phyloP scores from a whole-genome alignment of 2,113 vertebrate genomes.

The Alligator mississippiensis region DNA sequence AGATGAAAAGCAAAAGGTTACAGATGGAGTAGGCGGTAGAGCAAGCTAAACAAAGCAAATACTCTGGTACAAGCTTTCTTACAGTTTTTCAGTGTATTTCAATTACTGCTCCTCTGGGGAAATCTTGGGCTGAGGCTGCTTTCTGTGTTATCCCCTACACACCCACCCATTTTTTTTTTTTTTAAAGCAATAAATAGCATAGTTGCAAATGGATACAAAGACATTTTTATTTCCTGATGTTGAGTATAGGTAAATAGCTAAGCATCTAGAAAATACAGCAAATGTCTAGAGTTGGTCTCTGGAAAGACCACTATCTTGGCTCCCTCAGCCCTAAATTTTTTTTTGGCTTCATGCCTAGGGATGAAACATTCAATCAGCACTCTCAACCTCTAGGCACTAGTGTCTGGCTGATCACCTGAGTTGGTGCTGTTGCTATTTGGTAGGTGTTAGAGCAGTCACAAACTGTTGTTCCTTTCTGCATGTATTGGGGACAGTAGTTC shows the following conservation, averaged over 20 bases:
- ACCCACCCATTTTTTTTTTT: too few relatives aligned
- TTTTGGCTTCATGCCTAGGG: neutral
- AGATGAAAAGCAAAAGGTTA: neutral
- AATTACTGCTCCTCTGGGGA: neutral
- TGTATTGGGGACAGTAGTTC: neutral
- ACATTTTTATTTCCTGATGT: neutral
- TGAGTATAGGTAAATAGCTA: rapidly evolving
- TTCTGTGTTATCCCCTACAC: neutral
- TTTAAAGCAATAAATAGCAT: neutral
- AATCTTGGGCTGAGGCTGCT: neutral
- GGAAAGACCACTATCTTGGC: neutral
- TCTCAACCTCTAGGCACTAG: neutral
- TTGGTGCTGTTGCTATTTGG: neutral
- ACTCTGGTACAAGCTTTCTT: neutral
- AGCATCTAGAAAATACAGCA: neutral
- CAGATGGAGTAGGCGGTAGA: neutral
- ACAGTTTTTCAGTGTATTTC: neutral
- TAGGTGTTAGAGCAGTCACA: neutral
- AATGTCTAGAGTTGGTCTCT: neutral
- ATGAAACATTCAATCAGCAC: neutral
- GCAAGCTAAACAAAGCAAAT: neutral
- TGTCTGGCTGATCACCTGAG: rapidly evolving
- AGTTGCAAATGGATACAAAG: neutral
- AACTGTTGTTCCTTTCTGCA: neutral
- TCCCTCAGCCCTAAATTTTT: neutral